Evolutionary conservation across 1,140 invertebrate species (phyloP).

Genomic region (Heliothis subflexa): DNA sequence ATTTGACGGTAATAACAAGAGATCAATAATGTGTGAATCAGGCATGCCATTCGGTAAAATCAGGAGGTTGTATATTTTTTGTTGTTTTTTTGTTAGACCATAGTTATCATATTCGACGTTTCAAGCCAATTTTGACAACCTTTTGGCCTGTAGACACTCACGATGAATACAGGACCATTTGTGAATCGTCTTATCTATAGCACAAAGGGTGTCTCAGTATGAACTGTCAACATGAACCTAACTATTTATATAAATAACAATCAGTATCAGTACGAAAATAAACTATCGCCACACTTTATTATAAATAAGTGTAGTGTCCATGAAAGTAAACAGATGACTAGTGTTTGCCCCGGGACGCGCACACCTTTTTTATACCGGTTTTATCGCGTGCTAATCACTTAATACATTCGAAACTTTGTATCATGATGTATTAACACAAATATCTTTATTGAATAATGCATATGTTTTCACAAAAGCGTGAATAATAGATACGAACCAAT

Average conservation of each 20-base stretch:
- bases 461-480: conserved; percentile 12
- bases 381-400: conserved; percentile 13
- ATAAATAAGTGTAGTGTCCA: neutral
- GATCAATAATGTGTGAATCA: neutral
- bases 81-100: neutral
- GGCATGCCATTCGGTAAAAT: neutral
- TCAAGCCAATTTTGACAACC: too few relatives aligned
- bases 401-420: conserved; percentile 4
- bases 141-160: too few relatives aligned
- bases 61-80: neutral
- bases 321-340: neutral
- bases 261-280: too few relatives aligned
- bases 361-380: neutral
- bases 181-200: too few relatives aligned
- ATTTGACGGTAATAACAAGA: neutral
- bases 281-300: too few relatives aligned
- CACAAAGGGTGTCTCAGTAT: too few relatives aligned
- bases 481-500: conserved; percentile 4
- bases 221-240: too few relatives aligned
- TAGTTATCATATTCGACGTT: too few relatives aligned
- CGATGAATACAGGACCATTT: too few relatives aligned
- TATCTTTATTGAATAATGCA: conserved; percentile 33
- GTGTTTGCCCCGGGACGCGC: neutral
- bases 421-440: conserved; percentile 19
- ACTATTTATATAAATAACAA: too few relatives aligned